Evolutionary conservation across 2,888 invertebrate species (phyloP).

Genomic region (Drosophila flavopinicola): DNA sequence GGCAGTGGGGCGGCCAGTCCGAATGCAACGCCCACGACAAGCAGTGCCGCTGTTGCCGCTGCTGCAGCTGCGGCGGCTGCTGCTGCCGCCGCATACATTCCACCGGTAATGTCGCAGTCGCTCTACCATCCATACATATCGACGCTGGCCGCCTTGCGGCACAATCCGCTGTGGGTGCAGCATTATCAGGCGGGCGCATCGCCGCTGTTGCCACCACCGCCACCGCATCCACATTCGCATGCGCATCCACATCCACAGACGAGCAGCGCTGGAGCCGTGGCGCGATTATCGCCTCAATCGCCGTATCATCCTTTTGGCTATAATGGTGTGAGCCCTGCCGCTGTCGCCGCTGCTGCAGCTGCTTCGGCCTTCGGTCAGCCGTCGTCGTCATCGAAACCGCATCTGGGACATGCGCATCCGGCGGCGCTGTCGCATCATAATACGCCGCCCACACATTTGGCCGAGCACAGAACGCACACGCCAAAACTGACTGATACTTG

Average conservation of each 20-base stretch:
- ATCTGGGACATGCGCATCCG: constrained; percentile 62
- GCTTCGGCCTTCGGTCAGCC: constrained; percentile 75
- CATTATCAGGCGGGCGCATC: constrained; percentile 84
- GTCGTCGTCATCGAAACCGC: constrained; percentile 41
- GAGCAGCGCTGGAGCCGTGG: constrained; percentile 77
- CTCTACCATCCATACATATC: constrained; percentile 83
- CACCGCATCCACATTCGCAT: constrained; percentile 65
- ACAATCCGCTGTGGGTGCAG: constrained; percentile 85
- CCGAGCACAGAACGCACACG: constrained; percentile 60
- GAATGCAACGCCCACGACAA: constrained; percentile 45
- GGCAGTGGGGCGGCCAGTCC: constrained; percentile 77
- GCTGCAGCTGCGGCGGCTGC: constrained; percentile 82
- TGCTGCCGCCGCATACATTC: constrained; percentile 83
- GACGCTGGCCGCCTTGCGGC: constrained; percentile 84
- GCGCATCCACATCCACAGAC: constrained; percentile 40
- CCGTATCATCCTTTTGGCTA: constrained; percentile 82
- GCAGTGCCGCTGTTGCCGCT: constrained; percentile 70
- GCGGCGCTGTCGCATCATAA: constrained; percentile 48
- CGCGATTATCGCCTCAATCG: constrained; percentile 84
- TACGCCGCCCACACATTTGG: constrained; percentile 67
- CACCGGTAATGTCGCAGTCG: constrained; percentile 79
- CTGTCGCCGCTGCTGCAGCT: constrained; percentile 77
- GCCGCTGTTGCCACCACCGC: constrained; percentile 75
- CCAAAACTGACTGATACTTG: constrained; percentile 79
- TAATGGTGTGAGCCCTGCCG: constrained; percentile 81